Base-by-base conservation (phyloP, 2,888 invertebrate genomes). In the Carpatolechia fugitivella region DNA sequence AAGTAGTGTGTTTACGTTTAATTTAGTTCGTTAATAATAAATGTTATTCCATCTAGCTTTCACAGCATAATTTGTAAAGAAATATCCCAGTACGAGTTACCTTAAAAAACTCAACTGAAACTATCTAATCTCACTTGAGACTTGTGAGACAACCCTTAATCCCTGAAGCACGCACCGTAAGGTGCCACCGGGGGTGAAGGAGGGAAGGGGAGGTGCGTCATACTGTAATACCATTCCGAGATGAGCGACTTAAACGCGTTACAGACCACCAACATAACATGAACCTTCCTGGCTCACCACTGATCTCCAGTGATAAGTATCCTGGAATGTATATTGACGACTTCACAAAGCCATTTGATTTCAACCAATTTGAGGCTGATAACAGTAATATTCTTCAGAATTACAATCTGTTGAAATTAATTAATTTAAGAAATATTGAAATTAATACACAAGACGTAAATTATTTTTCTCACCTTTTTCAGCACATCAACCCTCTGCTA, bases 161-260 rank as follows among this genome's bases (percentile, higher is more conserved):
- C 73, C 72, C 64, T 63, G 61, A 57, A 76, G 74, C 78, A 79
- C 80, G 81, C 77, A 76, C 66, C 71, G 56, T 57, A 65, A 72
- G 79, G 76, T 72, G 78, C 62, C 68, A 64, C 71, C 62, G 75
- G 76, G 70, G 64, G 54, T 62, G 65, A 70, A 62, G 55, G 58
- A 62, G 57, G 67, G 65, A 65, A 65, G 61, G 66, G 58, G 72
- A 63, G 69, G 72, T 67, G 74, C 76, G 71, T 80, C 79, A 78
- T 80, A 72, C 81, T 74, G 79, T 89, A 88, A 89, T 86, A 81
- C 87, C 85, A 87, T 88, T 88, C 78, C 80, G 86, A 87, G 88
- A 89, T 86, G 88, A 88, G 79, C 81, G 85, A 83, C 87, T 88
- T 87, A 88, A 88, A 86, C 78, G 74, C 70, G 82, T 89, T 88